Percentiles rank a stretch among this genome's conserved stretches.
Evolutionary conservation across 2,113 vertebrate species (phyloP).

Genomic region (Alligator sinensis): DNA sequence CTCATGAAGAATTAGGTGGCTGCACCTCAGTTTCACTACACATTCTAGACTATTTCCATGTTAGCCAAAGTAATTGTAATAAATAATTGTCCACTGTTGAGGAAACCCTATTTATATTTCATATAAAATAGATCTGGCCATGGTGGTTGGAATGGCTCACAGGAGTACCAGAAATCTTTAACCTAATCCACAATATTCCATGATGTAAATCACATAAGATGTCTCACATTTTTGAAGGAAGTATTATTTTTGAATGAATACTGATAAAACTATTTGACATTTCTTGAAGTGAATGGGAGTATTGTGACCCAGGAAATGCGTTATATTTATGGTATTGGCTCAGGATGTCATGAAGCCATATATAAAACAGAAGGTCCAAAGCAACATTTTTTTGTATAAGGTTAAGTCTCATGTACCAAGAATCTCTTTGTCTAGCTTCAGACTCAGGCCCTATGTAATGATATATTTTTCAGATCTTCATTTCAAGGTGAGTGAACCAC

Average conservation of each 20-base stretch:
- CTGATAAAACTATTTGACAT: constrained; percentile 67
- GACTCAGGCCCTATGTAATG: neutral
- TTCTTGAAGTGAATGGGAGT: constrained; percentile 70
- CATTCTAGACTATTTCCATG: neutral
- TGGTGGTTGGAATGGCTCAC: constrained; percentile 48
- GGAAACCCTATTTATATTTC: constrained; percentile 41
- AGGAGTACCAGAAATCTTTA: constrained; percentile 74
- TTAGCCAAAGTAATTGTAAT: constrained; percentile 43
- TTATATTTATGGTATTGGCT: constrained; percentile 70
- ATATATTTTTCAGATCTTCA: neutral
- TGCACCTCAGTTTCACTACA: neutral
- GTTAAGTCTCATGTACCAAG: constrained; percentile 19
- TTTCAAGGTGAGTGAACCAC: constrained; percentile 22
- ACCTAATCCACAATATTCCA: constrained; percentile 68
- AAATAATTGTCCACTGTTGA: constrained; percentile 10
- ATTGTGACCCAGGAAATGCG: constrained; percentile 74
- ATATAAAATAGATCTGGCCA: constrained; percentile 48
- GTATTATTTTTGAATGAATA: constrained; percentile 73
- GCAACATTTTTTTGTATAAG: neutral
- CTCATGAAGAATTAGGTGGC: constrained; percentile 10
- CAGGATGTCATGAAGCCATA: constrained; percentile 58
- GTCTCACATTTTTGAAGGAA: constrained; percentile 68
- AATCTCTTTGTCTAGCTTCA: constrained; percentile 61
- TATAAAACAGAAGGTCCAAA: constrained; percentile 65
- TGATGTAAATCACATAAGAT: constrained; percentile 74